Conservation (phyloP, 1,140 invertebrate species). For the Copidosoma floridanum region DNA sequence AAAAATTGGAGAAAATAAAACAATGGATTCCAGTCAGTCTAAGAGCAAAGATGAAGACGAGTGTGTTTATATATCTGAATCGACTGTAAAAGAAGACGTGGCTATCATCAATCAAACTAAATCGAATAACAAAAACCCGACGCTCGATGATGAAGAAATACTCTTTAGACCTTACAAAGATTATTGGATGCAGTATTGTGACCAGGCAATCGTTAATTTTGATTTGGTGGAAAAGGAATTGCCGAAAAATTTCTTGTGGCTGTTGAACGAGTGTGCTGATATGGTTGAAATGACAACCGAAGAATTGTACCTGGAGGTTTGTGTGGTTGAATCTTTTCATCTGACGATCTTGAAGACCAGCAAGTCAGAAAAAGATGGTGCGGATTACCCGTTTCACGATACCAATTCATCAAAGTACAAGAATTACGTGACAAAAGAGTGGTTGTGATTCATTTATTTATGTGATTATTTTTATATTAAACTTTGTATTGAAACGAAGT, state of each 20-base stretch:
- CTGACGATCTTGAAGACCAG: conserved; percentile 24
- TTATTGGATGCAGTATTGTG: conserved; percentile 48
- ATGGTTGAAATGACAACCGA: conserved; percentile 48
- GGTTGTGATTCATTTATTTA: too few relatives aligned
- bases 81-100: conserved; percentile 25
- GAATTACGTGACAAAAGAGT: too few relatives aligned
- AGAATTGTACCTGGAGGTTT: conserved; percentile 55
- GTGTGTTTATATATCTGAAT: conserved; percentile 23
- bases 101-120: not conserved
- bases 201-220: conserved; percentile 42
- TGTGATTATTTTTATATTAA: conserved; percentile 3
- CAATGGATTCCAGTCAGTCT: too few relatives aligned
- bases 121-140: too few relatives aligned
- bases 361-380: not conserved
- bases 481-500: not conserved
- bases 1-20: conserved; percentile 4
- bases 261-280: conserved; percentile 56
- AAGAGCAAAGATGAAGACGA: too few relatives aligned
- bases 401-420: too few relatives aligned
- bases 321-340: conserved; percentile 41
- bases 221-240: conserved; percentile 48
- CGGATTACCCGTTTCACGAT: conserved; percentile 4
- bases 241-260: conserved; percentile 56
- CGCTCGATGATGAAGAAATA: conserved; percentile 4
- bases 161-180: conserved; percentile 43